A percentile compares a stretch with the other conserved stretches of the same genome.
Conservation (phyloP, 2,888 invertebrate species). For the Micropterix aruncella region DNA sequence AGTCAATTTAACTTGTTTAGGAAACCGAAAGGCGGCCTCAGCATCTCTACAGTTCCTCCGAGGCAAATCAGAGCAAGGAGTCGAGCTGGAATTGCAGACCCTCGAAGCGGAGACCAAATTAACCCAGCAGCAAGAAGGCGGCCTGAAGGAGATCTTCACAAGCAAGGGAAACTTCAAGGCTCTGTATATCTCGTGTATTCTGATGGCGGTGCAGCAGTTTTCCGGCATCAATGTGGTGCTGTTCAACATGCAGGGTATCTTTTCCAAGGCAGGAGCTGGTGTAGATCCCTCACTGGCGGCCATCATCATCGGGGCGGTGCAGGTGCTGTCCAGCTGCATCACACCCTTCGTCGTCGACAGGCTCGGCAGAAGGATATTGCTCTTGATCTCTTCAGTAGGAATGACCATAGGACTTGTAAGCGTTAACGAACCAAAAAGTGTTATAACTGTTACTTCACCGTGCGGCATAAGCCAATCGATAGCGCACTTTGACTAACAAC, state of each 20-base stretch:
- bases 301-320: constrained; percentile 61
- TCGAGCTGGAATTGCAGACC: constrained; percentile 46
- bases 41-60: constrained; percentile 51
- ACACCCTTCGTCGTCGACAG: constrained; percentile 67
- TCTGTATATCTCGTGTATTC: constrained; percentile 54
- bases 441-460: no score
- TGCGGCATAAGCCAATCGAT: no score
- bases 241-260: constrained; percentile 64
- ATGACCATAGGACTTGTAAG: constrained; percentile 50
- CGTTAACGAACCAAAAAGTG: no score
- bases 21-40: constrained; percentile 42
- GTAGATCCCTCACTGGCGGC: constrained; percentile 50
- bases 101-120: constrained; percentile 38
- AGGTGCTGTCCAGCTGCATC: constrained; percentile 54
- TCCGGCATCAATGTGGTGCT: constrained; percentile 71
- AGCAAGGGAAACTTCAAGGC: constrained; percentile 61
- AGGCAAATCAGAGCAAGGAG: constrained; percentile 39
- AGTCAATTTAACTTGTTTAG: no score
- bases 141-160: constrained; percentile 42
- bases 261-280: constrained; percentile 46
- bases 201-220: constrained; percentile 74
- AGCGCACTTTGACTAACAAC: no score
- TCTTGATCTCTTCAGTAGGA: constrained; percentile 55
- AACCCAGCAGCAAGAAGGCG: constrained; percentile 26
- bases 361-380: constrained; percentile 57